These are phyloP conservation scores for Melanostoma mellinum DNA, from an alignment of 2,888 invertebrate species.

Conservation along the genomic window DNA sequence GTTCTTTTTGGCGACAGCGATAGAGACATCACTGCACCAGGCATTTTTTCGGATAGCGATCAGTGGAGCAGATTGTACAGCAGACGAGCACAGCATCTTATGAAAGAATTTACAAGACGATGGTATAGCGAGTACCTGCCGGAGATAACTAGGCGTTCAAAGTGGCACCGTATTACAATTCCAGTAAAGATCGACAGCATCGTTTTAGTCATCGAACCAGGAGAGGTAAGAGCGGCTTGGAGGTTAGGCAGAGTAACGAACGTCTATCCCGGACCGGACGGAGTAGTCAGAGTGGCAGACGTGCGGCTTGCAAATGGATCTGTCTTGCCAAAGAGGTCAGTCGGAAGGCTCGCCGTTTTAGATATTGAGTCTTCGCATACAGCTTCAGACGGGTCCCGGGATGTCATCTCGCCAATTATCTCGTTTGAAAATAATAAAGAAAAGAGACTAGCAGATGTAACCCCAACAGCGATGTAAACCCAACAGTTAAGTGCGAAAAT, in stretches of 20 bases:
- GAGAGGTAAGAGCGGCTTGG: constrained; percentile 1
- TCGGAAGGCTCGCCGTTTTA: constrained; percentile 25
- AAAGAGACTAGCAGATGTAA: too few species aligned
- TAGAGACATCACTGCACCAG: constrained; percentile 1
- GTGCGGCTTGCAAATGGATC: background rate
- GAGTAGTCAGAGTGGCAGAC: background rate
- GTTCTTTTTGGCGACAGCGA: constrained; percentile 1
- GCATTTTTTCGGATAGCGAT: background rate
- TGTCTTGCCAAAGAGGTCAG: constrained; percentile 9
- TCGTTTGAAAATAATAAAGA: too few species aligned
- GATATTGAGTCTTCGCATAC: constrained; percentile 18
- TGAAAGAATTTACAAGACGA: constrained; percentile 2
- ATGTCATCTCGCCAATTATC: background rate
- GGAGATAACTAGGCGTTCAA: background rate
- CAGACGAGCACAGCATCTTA: constrained; percentile 6
- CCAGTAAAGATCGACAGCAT: background rate
- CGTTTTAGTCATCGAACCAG: background rate
- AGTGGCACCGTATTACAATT: background rate
- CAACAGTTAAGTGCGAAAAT: too few species aligned
- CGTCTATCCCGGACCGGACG: constrained; percentile 7
- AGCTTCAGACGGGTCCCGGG: constrained; percentile 28
- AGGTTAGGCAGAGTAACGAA: background rate
- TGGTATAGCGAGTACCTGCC: constrained; percentile 18
- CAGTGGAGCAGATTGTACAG: background rate
- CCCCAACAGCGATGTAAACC: too few species aligned